Base-by-base conservation (phyloP, 2,888 invertebrate species). In the Aspidiotus rigidus region DNA sequence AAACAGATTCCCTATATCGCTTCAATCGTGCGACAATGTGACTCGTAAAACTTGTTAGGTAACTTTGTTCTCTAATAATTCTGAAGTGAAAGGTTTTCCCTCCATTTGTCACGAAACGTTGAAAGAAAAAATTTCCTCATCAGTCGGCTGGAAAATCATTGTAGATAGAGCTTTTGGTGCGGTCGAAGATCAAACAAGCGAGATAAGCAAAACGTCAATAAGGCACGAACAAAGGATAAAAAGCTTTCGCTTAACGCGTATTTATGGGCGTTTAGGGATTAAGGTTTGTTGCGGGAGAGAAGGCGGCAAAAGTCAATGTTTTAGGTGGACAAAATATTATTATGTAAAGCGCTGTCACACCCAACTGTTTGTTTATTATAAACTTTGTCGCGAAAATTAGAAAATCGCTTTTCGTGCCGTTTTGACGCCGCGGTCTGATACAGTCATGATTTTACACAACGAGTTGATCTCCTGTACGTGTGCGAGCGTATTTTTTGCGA, bases 351-450 rank as follows among this genome's bases (percentile, higher is more conserved):
- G 62, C 62, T 62, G 62, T 62, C 62, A 62, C 62, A 62, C 62
- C 62, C 62, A 62, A 62, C 62, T 62, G 62, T 62, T 62, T 28
- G 28, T 28, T 28, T 28, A 28, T 28, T 62, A 44, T 62, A 62
- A 62, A 62, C 62, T 62, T 62, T 62, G 62, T 62, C 62, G 62
- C 41, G 62, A 62, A 62, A 62, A 62, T 62, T 62, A 62, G 62
- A 62, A 62, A 62, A 62, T 62, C 62, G 49, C 44, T 62, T 62
- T 62, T 28, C 28, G 28, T 28, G 62, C 44, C 62, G 62, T 49
- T 62, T 62, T 62, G 62, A 62, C 62, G 49, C 44, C 44, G 62
- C 62, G 62, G 62, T 62, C 62, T 62, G 62, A 62, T 62, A 5
- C 28, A 28, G 28, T 28, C 28, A 28, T 28, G 28, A 28, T 28